These are phyloP conservation scores for Ischnura elegans DNA, from an alignment of 2,888 invertebrate species.

Conservation along the genomic window DNA sequence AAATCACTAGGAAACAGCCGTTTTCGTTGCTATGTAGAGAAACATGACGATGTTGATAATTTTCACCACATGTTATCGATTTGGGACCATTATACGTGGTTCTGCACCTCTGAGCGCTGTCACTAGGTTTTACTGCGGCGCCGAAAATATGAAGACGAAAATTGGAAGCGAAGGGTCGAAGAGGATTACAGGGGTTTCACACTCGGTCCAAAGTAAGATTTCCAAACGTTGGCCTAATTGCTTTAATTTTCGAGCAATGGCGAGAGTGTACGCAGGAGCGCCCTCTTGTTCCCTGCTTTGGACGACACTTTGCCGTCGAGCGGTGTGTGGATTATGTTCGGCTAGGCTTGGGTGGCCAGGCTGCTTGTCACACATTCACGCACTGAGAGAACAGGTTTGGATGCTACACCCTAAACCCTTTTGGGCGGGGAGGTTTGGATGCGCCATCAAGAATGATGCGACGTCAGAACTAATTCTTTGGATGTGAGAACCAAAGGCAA, in stretches of 20 bases:
- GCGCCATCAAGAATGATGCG: too few species aligned
- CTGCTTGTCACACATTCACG: neutral
- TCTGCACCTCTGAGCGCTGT: neutral
- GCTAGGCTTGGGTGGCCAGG: neutral
- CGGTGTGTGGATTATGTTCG: neutral
- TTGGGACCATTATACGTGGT: neutral
- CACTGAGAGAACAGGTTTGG: too few species aligned
- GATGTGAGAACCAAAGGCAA: too few species aligned
- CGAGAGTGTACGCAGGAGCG: neutral
- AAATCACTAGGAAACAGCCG: too few species aligned
- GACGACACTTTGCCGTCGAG: neutral
- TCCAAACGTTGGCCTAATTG: neutral
- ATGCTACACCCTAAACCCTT: too few species aligned
- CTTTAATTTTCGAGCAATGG: neutral
- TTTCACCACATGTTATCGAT: too few species aligned
- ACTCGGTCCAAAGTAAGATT: neutral
- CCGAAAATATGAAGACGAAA: neutral
- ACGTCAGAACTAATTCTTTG: too few species aligned
- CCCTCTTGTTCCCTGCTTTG: neutral
- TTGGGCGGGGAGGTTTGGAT: too few species aligned
- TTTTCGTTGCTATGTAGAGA: too few species aligned
- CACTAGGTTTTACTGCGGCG: neutral
- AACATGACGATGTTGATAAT: too few species aligned
- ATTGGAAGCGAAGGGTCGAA: neutral
- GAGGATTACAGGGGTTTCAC: neutral